Percentiles rank a stretch among this genome's conserved stretches.
Evolutionary conservation across 2,113 vertebrate genomes (phyloP).

Genomic region (Pontoporia blainvillei): DNA sequence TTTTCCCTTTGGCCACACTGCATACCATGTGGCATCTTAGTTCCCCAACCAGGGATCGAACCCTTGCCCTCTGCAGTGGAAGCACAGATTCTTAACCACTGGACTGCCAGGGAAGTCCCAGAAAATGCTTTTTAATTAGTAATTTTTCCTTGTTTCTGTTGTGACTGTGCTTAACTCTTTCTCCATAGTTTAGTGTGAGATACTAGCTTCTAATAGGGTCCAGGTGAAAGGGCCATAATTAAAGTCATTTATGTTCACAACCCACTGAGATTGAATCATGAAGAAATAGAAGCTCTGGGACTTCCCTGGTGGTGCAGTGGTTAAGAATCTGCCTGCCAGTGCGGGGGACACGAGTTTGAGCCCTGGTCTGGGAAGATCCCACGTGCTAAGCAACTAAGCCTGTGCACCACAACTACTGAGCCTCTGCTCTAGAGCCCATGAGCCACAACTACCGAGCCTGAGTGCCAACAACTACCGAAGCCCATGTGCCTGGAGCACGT

Average conservation of each 20-base stretch:
- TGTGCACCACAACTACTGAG: too few species aligned
- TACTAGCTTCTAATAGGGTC: neutral
- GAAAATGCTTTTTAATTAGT: neutral
- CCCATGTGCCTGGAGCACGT: accelerated
- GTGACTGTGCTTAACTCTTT: neutral
- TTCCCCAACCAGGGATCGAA: neutral
- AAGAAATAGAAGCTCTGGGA: neutral
- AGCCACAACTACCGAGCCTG: too few species aligned
- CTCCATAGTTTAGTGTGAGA: neutral
- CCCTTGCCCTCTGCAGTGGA: neutral
- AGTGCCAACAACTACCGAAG: too few species aligned
- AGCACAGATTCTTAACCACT: neutral
- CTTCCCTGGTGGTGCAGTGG: too few species aligned
- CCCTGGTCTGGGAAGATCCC: too few species aligned
- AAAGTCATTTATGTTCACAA: conserved; percentile 4
- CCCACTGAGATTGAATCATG: neutral
- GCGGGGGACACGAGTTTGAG: too few species aligned
- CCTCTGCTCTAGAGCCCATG: too few species aligned
- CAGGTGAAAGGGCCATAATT: neutral
- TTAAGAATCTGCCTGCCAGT: too few species aligned
- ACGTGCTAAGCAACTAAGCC: too few species aligned
- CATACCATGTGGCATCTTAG: neutral
- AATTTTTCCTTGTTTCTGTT: neutral
- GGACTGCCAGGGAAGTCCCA: neutral
- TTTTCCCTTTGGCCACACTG: neutral